phyloP scores from a whole-genome alignment of 53 echinoderm and acorn worm genomes.

The Patiria pectinifera region DNA sequence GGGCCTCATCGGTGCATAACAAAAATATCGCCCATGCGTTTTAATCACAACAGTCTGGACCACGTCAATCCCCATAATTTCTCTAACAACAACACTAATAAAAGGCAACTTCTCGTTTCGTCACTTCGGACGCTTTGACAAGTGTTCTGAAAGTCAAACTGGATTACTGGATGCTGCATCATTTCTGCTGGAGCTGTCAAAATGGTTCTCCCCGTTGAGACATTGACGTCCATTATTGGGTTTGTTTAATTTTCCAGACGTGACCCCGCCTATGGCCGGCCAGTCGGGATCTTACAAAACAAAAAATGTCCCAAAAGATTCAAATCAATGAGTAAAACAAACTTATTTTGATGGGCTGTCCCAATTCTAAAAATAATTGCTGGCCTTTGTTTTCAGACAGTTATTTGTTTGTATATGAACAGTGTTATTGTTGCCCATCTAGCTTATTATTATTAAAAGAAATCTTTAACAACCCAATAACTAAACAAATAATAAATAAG shows the following conservation, averaged over 20 bases:
- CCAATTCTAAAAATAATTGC: too few species aligned
- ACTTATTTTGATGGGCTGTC: too few species aligned
- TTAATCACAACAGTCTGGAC: conserved; percentile 46
- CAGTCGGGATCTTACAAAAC: neutral
- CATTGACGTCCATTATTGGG: neutral
- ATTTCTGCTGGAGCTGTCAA: neutral
- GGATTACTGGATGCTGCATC: conserved; percentile 7
- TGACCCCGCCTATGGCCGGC: neutral
- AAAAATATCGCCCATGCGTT: conserved; percentile 18
- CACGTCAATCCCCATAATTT: conserved; percentile 10
- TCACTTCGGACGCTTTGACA: conserved; percentile 13
- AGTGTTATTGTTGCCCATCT: too few species aligned
- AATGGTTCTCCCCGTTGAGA: neutral
- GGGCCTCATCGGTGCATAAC: conserved; percentile 20
- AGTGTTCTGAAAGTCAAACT: conserved; percentile 34
- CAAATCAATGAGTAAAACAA: too few species aligned
- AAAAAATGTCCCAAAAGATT: too few species aligned
- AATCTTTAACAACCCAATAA: too few species aligned
- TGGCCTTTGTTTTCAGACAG: too few species aligned
- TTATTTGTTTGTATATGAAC: too few species aligned
- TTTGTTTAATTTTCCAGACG: neutral
- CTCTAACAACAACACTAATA: conserved; percentile 29
- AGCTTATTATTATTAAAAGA: too few species aligned
- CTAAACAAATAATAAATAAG: too few species aligned
- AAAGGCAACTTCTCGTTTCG: conserved; percentile 36